Percentiles rank a stretch among this genome's conserved stretches.
phyloP scores from a whole-genome alignment of 35 echinoderm and acorn worm species.

The Stichopus chloronotus region DNA sequence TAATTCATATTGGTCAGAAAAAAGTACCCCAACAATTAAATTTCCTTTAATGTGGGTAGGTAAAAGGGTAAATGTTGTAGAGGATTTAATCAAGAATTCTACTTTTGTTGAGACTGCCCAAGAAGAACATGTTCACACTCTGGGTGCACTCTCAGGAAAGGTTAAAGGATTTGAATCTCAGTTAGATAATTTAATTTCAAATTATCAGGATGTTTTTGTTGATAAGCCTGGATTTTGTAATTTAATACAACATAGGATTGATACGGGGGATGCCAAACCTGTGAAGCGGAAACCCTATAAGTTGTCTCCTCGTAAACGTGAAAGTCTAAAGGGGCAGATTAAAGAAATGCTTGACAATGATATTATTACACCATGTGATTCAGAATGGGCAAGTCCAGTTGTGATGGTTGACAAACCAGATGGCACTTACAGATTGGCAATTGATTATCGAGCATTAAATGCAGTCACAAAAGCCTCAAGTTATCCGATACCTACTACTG shows the following conservation, averaged over 20 bases:
- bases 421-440: conserved; percentile 27
- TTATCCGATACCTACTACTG: conserved; percentile 19
- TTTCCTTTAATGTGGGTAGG: neutral
- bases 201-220: neutral
- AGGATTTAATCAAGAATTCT: neutral
- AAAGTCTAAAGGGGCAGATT: neutral
- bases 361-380: neutral
- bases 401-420: conserved; percentile 37
- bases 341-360: conserved; percentile 12
- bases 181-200: too few species aligned
- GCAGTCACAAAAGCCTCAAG: neutral
- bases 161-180: neutral
- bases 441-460: conserved; percentile 20
- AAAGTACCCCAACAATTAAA: neutral
- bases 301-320: neutral
- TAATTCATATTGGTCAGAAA: conserved; percentile 20
- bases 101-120: neutral
- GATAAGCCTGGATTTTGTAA: conserved; percentile 23
- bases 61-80: neutral
- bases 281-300: conserved; percentile 20
- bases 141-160: neutral
- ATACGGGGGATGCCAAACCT: neutral
- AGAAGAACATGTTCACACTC: neutral
- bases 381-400: neutral
- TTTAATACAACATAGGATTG: conserved; percentile 5